Base-by-base conservation (phyloP, 2,888 invertebrate species). In the Nezara viridula region DNA sequence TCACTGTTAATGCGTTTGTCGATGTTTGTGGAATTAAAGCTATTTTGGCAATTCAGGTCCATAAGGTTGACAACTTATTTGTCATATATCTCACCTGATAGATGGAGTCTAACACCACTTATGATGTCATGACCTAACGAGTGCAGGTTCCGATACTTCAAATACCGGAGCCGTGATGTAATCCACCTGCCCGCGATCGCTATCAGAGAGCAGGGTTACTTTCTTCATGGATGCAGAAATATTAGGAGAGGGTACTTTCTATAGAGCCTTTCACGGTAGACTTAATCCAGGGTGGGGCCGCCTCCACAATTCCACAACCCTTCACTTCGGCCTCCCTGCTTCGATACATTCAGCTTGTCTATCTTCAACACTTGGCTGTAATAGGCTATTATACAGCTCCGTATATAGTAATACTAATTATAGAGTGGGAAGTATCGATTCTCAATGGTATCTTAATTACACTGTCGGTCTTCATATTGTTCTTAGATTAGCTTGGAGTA, bases 211-310 rank as follows among this genome's bases (percentile, higher is more conserved):
- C 44, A 44, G 81, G 81, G 81, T 44, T 44, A 81, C 81, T 81
- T 47, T 81, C 81, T 81, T 73, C 40, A n/a, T 24, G 44, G 44
- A 16, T 81, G 81, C 44, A 81, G 81, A 47, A 81, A 47, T 81
- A 81, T 81, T 47, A 14, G 44, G 44, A 81, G n/a, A 81, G 44
- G 44, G n/a, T 81, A 81, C 81, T 81, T 81, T 81, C 81, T 81
- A 81, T n/a, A 47, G 44, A 44, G 24, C 44, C 81, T 81, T 81
- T 81, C 81, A 81, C 81, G 44, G 81, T n/a, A n/a, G 81, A 40
- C 44, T n/a, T 14, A 10, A 24, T 4, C 3, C 7, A 44, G n/a
- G 81, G 81, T n/a, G 44, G 19, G 81, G 81, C 81, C 81, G 81
- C 81, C 81, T 81, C 81, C 81, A n/a, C n/a, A 44, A 5, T 44